Conservation (phyloP, 2,113 vertebrate species). For the Actenoides hombroni region DNA sequence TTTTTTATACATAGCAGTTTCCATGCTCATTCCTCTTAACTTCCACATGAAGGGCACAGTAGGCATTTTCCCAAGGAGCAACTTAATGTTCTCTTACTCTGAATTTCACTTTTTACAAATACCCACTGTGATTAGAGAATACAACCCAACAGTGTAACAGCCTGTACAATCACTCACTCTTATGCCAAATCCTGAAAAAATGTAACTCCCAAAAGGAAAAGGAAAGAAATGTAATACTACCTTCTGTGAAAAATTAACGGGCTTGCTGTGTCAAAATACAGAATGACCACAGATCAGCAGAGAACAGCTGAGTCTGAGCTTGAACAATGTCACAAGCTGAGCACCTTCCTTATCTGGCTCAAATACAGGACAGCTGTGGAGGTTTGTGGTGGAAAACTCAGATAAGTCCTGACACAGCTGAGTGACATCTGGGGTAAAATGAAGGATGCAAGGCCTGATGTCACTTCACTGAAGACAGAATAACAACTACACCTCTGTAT, state of each 20-base stretch:
- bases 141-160: neutral
- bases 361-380: too few relatives aligned
- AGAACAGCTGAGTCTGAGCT: too few relatives aligned
- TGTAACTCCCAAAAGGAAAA: neutral
- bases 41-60: neutral
- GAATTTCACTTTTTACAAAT: neutral
- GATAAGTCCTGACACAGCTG: too few relatives aligned
- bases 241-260: neutral
- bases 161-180: neutral
- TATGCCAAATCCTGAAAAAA: neutral
- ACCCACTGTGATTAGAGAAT: neutral
- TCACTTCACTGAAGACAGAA: too few relatives aligned
- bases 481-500: too few relatives aligned
- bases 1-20: neutral
- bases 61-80: neutral
- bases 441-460: too few relatives aligned
- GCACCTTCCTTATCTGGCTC: too few relatives aligned
- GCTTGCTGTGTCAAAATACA: too few relatives aligned
- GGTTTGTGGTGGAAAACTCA: too few relatives aligned
- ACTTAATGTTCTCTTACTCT: neutral
- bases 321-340: too few relatives aligned
- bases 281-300: too few relatives aligned
- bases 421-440: too few relatives aligned
- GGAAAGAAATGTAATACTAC: neutral
- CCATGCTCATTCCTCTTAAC: neutral